Percentiles rank a stretch among this genome's conserved stretches.
Conservation (phyloP, 2,888 invertebrate genomes). For the Andrena praecox region DNA sequence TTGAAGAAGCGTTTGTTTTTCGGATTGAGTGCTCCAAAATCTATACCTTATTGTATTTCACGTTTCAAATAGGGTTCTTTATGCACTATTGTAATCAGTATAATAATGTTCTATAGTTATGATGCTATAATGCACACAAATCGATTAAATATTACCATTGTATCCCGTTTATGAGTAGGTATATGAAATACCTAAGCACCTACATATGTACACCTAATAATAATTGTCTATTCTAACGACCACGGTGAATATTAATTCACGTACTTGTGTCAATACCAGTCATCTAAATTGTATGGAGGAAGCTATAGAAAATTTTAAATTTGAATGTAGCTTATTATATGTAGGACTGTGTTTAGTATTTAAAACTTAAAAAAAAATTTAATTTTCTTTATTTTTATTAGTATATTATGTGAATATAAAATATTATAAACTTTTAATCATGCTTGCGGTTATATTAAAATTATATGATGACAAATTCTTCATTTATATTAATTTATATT, state of each 20-base stretch:
- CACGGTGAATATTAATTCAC: conserved; percentile 20
- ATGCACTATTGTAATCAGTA: neutral
- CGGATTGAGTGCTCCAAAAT: neutral
- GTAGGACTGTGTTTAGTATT: neutral
- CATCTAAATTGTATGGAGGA: neutral
- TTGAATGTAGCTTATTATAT: neutral
- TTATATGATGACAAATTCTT: no score
- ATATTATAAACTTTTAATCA: no score
- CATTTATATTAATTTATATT: no score
- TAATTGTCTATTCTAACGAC: conserved; percentile 15
- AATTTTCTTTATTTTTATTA: no score
- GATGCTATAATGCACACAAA: neutral
- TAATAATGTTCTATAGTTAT: conserved; percentile 18
- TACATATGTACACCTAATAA: conserved; percentile 1
- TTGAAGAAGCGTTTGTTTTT: neutral
- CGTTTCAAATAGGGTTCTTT: neutral
- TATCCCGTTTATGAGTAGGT: neutral
- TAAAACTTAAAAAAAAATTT: no score
- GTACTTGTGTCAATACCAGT: conserved; percentile 11
- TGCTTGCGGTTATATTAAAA: no score
- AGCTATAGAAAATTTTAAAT: neutral
- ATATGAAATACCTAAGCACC: conserved; percentile 2
- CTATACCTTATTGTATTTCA: neutral
- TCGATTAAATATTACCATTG: conserved; percentile 24
- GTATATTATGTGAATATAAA: no score